phyloP scores from a whole-genome alignment of 30 jellyfish, hydroid and myxozoan species.

The Calvadosia cruxmelitensis region DNA sequence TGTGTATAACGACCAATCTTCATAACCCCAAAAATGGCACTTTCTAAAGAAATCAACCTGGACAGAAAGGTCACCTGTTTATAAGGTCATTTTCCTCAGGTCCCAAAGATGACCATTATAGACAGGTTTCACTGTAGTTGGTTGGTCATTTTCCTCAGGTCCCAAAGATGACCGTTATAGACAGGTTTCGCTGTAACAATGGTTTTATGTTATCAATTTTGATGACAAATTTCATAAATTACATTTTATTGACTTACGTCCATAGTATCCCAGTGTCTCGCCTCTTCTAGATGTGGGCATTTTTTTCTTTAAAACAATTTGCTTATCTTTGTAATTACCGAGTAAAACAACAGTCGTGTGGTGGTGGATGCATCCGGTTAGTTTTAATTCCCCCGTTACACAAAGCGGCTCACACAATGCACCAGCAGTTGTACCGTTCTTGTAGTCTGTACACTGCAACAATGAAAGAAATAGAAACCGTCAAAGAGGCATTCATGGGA shows the following conservation, averaged over 20 bases:
- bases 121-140: not conserved
- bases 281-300: conserved; percentile 1
- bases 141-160: not conserved
- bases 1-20: too few relatives aligned
- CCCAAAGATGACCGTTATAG: not conserved
- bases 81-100: too few relatives aligned
- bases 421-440: conserved; percentile 44
- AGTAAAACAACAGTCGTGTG: conserved; percentile 38
- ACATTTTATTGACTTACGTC: not conserved
- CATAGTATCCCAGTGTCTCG: conserved; percentile 1
- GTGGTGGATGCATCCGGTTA: conserved; percentile 46
- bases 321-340: conserved; percentile 15
- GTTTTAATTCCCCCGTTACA: not conserved
- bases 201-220: too few relatives aligned
- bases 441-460: conserved; percentile 36
- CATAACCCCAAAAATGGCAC: too few relatives aligned
- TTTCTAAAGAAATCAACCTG: too few relatives aligned
- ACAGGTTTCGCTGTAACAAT: conserved; percentile 1
- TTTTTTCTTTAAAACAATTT: conserved; percentile 19
- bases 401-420: conserved; percentile 46
- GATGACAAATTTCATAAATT: too few relatives aligned
- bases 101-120: not conserved
- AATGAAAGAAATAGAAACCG: not conserved
- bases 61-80: too few relatives aligned
- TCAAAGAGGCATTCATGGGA: too few relatives aligned